phyloP scores from a whole-genome alignment of 2,888 invertebrate genomes.

The Anarsia innoxiella region DNA sequence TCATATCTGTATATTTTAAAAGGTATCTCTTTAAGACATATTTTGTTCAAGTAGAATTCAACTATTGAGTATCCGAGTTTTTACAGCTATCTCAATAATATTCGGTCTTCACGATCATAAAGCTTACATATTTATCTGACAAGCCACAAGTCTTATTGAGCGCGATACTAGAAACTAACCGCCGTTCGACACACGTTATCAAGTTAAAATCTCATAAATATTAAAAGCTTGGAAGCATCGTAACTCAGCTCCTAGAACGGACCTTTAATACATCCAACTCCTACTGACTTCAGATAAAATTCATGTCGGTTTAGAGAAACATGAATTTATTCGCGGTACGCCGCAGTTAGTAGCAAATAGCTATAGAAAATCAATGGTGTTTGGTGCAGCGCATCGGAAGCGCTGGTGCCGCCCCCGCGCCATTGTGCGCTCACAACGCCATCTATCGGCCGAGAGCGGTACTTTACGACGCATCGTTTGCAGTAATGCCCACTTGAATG shows the following conservation, averaged over 20 bases:
- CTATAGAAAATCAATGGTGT: slow-evolving; percentile 19
- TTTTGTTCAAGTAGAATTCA: too few relatives aligned
- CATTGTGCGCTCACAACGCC: slow-evolving; percentile 42
- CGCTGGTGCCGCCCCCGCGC: slow-evolving; percentile 44
- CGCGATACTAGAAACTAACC: slow-evolving; percentile 4
- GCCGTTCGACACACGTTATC: slow-evolving; percentile 17
- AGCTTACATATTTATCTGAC: too few relatives aligned
- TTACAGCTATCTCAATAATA: too few relatives aligned
- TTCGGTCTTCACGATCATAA: too few relatives aligned
- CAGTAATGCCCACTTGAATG: slow-evolving; percentile 34
- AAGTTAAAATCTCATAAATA: slow-evolving; percentile 23
- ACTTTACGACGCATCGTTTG: slow-evolving; percentile 34
- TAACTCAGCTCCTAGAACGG: slow-evolving; percentile 15
- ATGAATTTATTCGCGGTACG: slow-evolving; percentile 42
- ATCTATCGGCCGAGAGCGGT: slow-evolving; percentile 32
- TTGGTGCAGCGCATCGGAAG: slow-evolving; percentile 27
- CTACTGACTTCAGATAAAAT: slow-evolving; percentile 26
- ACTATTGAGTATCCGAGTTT: too few relatives aligned
- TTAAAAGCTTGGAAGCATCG: slow-evolving; percentile 18
- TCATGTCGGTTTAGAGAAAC: slow-evolving; percentile 32
- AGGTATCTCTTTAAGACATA: too few relatives aligned
- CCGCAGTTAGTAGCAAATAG: slow-evolving; percentile 29
- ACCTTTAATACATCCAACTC: slow-evolving; percentile 15
- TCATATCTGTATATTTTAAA: too few relatives aligned
- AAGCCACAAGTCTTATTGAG: too few relatives aligned